Evolutionary conservation across 2,888 invertebrate species (phyloP), one percentile per base, ranked within the genome.

Genomic region (Frankliniella fusca): DNA sequence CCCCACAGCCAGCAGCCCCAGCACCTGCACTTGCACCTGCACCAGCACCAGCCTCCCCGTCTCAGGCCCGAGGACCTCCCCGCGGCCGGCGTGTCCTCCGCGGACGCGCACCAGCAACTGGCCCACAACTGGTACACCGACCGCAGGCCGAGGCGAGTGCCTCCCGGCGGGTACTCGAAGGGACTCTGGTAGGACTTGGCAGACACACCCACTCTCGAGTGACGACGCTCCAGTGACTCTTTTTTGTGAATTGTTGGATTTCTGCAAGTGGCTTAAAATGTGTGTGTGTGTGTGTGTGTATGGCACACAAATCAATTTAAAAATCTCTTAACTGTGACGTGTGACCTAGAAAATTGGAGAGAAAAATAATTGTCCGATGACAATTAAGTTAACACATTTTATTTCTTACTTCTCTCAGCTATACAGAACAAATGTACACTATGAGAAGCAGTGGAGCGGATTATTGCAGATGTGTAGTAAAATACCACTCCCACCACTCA

Each of bases 361-460:
- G 18, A 54, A 3, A 54, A 54, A 61, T 61, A 61, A 61, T 38
- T 38, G 5, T 38, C 38, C 38, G 5, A 38, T 38, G 38, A 38
- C 38, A 38, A 10, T 27, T 76, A 76, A 76, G 70, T 76, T 54
- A 76, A 76, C 70, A 76, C 70, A 76, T 76, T 76, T 76, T 76
- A 70, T 76, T 76, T 76, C 27, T 76, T 76, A 76, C 70, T 76
- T 76, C 70, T 76, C 70, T 27, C 70, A 76, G 70, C 70, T 76
- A 70, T 70, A 70, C 70, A 70, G 70, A 70, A 70, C 70, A 70
- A 70, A 70, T 70, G 70, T 76, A 76, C 70, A 76, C 70, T 76
- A 76, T 76, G 27, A 76, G 70, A 76, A 76, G 70, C 70, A 76
- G 70, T 76, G 70, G 70, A 76, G 70, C 70, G 27, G 23, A 27